phyloP scores from a whole-genome alignment of 2,113 vertebrate genomes.

The Amazona guildingii region DNA sequence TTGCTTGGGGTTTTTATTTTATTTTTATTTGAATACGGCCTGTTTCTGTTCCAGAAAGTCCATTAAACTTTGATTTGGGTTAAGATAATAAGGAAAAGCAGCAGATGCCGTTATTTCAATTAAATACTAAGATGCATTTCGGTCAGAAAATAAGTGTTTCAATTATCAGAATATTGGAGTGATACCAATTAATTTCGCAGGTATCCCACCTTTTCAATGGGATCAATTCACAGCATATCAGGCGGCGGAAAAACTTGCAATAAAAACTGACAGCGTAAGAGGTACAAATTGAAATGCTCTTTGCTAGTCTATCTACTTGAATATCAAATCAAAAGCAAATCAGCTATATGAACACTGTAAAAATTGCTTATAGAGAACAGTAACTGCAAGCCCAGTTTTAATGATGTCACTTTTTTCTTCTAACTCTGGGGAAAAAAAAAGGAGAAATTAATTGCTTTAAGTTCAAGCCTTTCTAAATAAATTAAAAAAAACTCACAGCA shows the following conservation, averaged over 20 bases:
- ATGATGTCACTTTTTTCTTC: neutral
- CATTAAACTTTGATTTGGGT: neutral
- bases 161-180: neutral
- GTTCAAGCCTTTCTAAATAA: neutral
- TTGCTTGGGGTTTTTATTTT: neutral
- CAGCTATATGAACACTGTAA: neutral
- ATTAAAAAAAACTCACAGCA: constrained; percentile 6
- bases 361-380: neutral
- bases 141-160: neutral
- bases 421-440: neutral
- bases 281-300: constrained; percentile 1
- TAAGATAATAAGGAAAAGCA: neutral
- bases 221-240: neutral
- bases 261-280: neutral
- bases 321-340: neutral
- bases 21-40: neutral
- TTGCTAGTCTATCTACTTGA: neutral
- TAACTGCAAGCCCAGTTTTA: neutral
- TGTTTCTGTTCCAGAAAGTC: neutral
- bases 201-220: neutral
- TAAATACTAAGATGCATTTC: constrained; percentile 7
- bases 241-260: neutral
- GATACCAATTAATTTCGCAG: constrained; percentile 2
- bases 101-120: constrained; percentile 31
- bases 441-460: neutral